These are phyloP conservation scores for Isaurus tuberculatus DNA, from an alignment of 92 coral and sea anemone genomes.

Conservation along the genomic window DNA sequence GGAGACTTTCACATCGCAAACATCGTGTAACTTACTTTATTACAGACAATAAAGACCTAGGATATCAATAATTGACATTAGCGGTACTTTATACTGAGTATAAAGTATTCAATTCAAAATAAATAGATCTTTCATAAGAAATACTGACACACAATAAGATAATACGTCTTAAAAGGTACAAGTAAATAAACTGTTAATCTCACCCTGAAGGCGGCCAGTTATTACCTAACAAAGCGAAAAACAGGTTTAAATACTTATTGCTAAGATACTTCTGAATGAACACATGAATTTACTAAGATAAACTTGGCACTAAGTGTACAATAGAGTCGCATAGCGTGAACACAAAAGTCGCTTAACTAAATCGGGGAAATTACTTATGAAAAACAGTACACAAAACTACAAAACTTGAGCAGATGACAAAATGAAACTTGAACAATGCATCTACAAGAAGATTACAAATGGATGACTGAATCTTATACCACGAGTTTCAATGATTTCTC, in stretches of 20 bases:
- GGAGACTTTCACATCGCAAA: background rate
- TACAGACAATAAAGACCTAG: conserved; percentile 16
- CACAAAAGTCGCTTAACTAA: conserved; percentile 47
- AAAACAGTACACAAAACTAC: conserved; percentile 29
- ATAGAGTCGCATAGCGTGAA: conserved; percentile 53
- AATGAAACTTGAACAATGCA: conserved; percentile 14
- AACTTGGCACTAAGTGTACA: conserved; percentile 31
- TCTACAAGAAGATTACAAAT: conserved; percentile 33
- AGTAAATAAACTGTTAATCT: conserved; percentile 38
- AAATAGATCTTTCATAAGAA: conserved; percentile 12
- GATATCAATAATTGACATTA: conserved; percentile 2
- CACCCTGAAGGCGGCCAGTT: conserved; percentile 51
- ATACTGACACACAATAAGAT: conserved; percentile 11
- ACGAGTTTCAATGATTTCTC: conserved; percentile 26
- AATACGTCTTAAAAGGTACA: background rate
- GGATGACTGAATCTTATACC: conserved; percentile 40
- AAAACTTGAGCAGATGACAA: conserved; percentile 34
- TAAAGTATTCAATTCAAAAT: conserved; percentile 24
- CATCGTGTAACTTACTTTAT: background rate
- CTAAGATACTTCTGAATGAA: conserved; percentile 2
- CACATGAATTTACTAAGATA: background rate
- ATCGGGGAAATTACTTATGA: conserved; percentile 37
- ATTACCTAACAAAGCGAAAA: conserved; percentile 43
- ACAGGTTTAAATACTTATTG: conserved; percentile 25
- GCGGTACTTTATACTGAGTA: conserved; percentile 18